phyloP scores from a whole-genome alignment of 2,113 vertebrate genomes.

The Oxygymnocypris stewartii region DNA sequence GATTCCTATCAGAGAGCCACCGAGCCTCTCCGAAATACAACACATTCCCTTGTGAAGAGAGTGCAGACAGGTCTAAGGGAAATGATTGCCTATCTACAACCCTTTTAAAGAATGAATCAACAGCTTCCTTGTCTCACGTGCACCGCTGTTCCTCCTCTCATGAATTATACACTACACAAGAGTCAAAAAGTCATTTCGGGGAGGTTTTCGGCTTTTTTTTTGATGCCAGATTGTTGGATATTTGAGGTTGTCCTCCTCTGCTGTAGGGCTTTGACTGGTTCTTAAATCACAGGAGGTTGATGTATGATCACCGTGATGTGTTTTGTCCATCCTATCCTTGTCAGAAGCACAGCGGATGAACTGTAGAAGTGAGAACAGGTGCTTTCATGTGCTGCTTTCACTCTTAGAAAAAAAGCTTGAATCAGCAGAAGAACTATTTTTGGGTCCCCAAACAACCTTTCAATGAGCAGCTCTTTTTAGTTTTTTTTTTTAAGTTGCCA shows the following conservation, averaged over 20 bases:
- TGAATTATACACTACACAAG: neutral
- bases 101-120: constrained; percentile 51
- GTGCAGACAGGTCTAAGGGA: constrained; percentile 56
- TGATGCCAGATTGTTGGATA: neutral
- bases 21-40: constrained; percentile 58
- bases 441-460: neutral
- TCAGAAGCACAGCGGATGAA: neutral
- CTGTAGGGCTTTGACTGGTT: constrained; percentile 13
- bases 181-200: constrained; percentile 26
- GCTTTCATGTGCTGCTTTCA: neutral
- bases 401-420: too few species aligned
- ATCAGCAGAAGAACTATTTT: neutral
- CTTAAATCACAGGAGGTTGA: constrained; percentile 28
- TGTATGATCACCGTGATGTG: constrained; percentile 23
- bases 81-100: constrained; percentile 60
- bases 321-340: neutral
- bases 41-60: constrained; percentile 59
- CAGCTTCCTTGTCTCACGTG: constrained; percentile 19
- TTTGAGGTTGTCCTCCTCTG: neutral
- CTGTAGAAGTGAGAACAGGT: neutral
- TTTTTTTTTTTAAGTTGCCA: too few species aligned
- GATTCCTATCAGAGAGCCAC: constrained; percentile 66
- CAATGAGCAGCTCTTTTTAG: too few species aligned
- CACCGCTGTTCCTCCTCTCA: neutral
- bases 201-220: neutral